Evolutionary conservation across 2,797 vertebrate species (phyloP), one percentile per base, ranked within the genome.

Genomic region (Salarias fasciatus): DNA sequence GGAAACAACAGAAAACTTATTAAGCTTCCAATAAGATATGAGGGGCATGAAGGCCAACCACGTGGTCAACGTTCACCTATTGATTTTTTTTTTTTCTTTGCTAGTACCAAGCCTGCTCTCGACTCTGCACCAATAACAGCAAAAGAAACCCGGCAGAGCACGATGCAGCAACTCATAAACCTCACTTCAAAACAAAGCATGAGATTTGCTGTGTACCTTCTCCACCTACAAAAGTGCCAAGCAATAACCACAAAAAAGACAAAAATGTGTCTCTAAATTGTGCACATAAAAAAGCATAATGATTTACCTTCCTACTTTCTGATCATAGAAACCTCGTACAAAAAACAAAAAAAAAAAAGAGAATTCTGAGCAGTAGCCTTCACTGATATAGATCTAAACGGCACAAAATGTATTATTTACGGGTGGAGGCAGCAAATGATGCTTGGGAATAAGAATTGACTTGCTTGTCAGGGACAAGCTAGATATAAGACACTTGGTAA

Each of bases 401-500:
- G 35, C 31, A 11, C 55, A 57, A 36, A 69, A 60, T 74, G 53
- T 65, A 78, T 78, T 72, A 75, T 82, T 80, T 72, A 69, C 56
- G 41, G 51, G 18, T 44, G 53, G 63, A 67, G 40, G 60, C 5
- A 15, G 56, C 13, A 75, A 74, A 53, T 33, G 44, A 37, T 63
- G 64, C 47, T 56, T 18, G 62, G 63, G 59, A 66, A 65, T 49
- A 63, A 76, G 48, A 84, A 77, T 61, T 54, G 78, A 69, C 73
- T 80, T 78, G 80, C 85, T 88, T 82, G 82, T 61, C 65, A 73
- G 63, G 42, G 51, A 58, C 50, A 69, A 53, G 56, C 29, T 13
- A 3, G 14, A 68, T 59, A 77, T 72, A 70, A 85, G 53, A 69
- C 72, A 76, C 38, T 8, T 58, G 75, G 70, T 63, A 79, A 79